Evolutionary conservation across 1,140 invertebrate genomes (phyloP), one percentile per base, ranked within the genome.

Genomic region (Argopecten irradians): DNA sequence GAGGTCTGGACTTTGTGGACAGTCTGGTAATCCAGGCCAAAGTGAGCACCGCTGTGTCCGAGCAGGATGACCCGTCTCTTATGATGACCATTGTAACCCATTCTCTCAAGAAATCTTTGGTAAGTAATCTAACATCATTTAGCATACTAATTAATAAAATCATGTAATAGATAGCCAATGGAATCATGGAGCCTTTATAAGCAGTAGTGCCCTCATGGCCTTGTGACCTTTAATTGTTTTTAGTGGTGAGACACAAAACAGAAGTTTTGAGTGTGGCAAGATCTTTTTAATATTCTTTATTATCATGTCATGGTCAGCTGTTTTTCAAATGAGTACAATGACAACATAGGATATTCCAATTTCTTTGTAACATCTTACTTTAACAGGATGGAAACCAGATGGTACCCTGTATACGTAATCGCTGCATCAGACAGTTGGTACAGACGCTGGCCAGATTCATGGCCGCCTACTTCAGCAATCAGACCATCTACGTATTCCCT

Each of bases 401-500:
- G 55, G 55, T 71, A n/a, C 92, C 93, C 7, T 94, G 93, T 88
- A 94, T 94, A 83, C 85, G 88, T 33, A 90, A 93, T 86, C 84
- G 83, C 39, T 89, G 90, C n/a, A 91, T 93, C 41, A 87, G 92
- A n/a, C 89, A 93, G 22, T 82, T 95, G 34, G 92, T 95, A 34
- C 93, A 94, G 85, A 92, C 93, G 9, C 87, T 95, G 90, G 94
- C 91, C 5, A 89, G 95, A 32, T 94, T 95, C 85, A 94, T 95
- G 93, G 93, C 94, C 0, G 90, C 92, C 1, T 95, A 95, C 90
- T 95, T 95, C 90, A 92, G 90, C 35, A 94, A 95, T 86, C 89
- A 92, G 86, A 87, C 90, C 7, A 89, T 94, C n/a, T 95, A 92
- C 89, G 91, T 95, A 34, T 93, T 92, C 43, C 94, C 94, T 71